Evolutionary conservation across 2,888 invertebrate species (phyloP).

Genomic region (Stenotaenia linearis): DNA sequence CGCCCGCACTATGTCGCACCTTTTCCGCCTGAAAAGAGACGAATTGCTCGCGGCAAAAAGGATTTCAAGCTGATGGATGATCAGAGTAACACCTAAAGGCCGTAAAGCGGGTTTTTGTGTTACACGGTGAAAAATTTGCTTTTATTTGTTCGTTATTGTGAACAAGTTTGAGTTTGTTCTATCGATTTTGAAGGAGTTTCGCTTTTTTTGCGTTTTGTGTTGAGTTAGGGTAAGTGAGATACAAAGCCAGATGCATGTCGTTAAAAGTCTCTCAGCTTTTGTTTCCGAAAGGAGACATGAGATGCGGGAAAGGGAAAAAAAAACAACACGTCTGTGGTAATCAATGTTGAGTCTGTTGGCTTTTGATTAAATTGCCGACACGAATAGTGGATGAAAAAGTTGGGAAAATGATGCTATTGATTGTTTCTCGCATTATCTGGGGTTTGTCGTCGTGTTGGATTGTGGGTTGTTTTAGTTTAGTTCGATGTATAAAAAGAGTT

Average conservation of each 20-base stretch:
- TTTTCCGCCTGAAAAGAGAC: constrained; percentile 18
- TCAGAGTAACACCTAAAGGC: constrained; percentile 2
- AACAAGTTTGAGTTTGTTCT: not conserved
- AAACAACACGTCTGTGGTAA: not conserved
- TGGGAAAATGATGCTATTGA: not conserved
- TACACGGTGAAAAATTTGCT: not conserved
- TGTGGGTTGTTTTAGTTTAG: not conserved
- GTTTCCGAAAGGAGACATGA: not conserved
- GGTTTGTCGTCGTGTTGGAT: too few relatives aligned
- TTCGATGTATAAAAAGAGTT: not conserved
- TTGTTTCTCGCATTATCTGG: too few relatives aligned
- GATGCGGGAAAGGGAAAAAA: not conserved
- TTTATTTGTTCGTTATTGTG: not conserved
- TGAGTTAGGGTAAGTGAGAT: not conserved
- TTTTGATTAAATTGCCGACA: constrained; percentile 26
- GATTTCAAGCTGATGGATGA: constrained; percentile 21
- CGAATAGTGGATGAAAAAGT: not conserved
- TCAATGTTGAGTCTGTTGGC: not conserved
- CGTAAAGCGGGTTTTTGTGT: not conserved
- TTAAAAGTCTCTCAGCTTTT: not conserved
- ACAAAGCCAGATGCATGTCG: not conserved
- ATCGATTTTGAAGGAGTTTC: not conserved
- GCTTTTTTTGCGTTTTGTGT: too few relatives aligned
- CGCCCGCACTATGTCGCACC: constrained; percentile 6
- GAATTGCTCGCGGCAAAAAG: constrained; percentile 1